These are phyloP conservation scores for Parus major DNA, from an alignment of 2,113 vertebrate genomes.

Conservation along the genomic window DNA sequence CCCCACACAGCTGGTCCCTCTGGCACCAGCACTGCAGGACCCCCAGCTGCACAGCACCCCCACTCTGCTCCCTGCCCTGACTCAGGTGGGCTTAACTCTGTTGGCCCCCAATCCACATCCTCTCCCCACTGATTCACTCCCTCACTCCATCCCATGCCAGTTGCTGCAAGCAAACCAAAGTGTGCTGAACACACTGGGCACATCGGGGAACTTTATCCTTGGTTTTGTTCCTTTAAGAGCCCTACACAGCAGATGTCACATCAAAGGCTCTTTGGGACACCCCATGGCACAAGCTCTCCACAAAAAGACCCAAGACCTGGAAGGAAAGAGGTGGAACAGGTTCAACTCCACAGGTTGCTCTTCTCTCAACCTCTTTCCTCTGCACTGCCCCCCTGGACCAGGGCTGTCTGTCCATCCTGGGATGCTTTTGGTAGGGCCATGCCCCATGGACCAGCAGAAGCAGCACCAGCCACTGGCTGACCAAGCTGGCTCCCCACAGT, in stretches of 20 bases:
- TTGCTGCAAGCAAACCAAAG: neutral
- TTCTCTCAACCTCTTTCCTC: neutral
- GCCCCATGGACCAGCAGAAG: neutral
- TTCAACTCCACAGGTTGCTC: neutral
- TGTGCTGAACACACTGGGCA: fast-evolving
- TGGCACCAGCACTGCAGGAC: neutral
- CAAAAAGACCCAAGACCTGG: neutral
- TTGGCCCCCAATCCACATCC: neutral
- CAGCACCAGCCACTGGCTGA: fast-evolving
- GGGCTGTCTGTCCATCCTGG: neutral
- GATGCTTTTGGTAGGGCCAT: fast-evolving
- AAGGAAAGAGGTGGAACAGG: neutral
- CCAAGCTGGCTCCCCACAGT: fast-evolving
- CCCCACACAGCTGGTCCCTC: neutral
- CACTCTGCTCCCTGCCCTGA: neutral
- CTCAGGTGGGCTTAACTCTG: neutral
- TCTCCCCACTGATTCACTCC: neutral
- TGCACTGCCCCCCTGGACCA: fast-evolving
- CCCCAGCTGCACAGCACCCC: neutral
- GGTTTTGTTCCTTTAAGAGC: neutral
- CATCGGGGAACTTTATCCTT: neutral
- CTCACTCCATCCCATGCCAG: neutral
- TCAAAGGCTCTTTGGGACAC: neutral
- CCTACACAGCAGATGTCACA: neutral
- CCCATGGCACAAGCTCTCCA: fast-evolving